These are phyloP conservation scores for Dendroctonus valens DNA, from an alignment of 1,140 invertebrate genomes.

Conservation along the genomic window DNA sequence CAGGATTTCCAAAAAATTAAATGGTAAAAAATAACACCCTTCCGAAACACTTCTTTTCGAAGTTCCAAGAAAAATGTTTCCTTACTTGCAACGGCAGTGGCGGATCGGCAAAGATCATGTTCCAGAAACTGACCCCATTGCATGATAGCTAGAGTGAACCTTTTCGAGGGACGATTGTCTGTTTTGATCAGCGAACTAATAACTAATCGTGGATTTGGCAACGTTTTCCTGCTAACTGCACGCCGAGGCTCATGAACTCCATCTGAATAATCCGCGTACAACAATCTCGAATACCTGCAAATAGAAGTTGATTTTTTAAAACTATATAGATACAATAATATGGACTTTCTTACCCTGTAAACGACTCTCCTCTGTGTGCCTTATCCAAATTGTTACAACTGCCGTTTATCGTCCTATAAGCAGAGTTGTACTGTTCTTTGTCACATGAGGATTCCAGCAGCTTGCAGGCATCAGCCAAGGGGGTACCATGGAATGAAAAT, in stretches of 20 bases:
- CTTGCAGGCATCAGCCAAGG: slow-evolving; percentile 31
- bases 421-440: slow-evolving; percentile 51
- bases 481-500: slow-evolving; percentile 50
- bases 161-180: slow-evolving; percentile 41
- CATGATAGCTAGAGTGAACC: slow-evolving; percentile 68
- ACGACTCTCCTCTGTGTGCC: slow-evolving; percentile 56
- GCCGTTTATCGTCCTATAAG: slow-evolving; percentile 66
- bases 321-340: background rate
- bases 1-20: no score
- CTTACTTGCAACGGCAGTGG: slow-evolving; percentile 75
- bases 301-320: background rate
- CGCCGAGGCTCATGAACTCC: slow-evolving; percentile 58
- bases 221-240: slow-evolving; percentile 49
- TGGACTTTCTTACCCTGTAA: slow-evolving; percentile 46
- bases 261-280: slow-evolving; percentile 66
- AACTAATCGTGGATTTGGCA: slow-evolving; percentile 57
- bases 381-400: slow-evolving; percentile 70
- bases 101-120: slow-evolving; percentile 79
- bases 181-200: slow-evolving; percentile 54
- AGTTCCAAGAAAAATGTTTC: no score
- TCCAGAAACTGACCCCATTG: slow-evolving; percentile 82
- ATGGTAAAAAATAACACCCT: no score
- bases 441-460: slow-evolving; percentile 46
- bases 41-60: no score
- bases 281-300: slow-evolving; percentile 58